Evolutionary conservation across 2,113 vertebrate species (phyloP), one percentile per base, ranked within the genome.

Genomic region (Paedocypris sp.): DNA sequence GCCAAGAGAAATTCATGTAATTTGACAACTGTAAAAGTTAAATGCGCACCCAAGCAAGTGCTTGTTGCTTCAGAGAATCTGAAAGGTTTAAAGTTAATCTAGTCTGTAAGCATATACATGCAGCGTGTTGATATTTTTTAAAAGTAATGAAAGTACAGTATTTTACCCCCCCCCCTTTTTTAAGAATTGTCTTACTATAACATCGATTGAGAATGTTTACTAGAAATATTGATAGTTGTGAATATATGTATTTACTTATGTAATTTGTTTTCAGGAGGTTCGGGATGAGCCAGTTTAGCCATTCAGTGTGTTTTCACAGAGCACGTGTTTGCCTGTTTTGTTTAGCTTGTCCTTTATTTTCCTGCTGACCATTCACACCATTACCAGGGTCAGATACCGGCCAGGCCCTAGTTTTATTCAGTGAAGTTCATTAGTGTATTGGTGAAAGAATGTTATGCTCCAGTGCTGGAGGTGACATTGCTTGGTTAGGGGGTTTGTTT

Each of bases 301-400:
- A 48, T 39, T 62, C 19, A 52, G 25, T 22, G 33, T 47, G 42
- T 56, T 35, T 52, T 51, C 39, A 51, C 49, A 2, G 41, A 11
- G 22, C 48, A 45, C 32, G 38, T 42, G 32, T 77, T 69, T 76
- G 77, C 80, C 71, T 81, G 74, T 79, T 79, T 70, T 79, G 72
- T 77, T 81, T 79, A 77, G 75, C 75, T 60, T 80, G 77, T 71
- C 71, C 74, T 75, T 76, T 80, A 62, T 76, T 76, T 78, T 73
- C 73, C 69, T 69, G 71, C 69, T 77, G 80, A 77, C 77, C 73
- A 75, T 80, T 83, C 81, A 80, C 81, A 82, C 82, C 73, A 71
- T 59, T 52, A 60, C 15, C 63, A 63, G 77, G 83, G 84, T 87
- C 82, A 84, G 59, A 74, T 75, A 41, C 56, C 12, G 81, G 83